Evolutionary conservation across 2,113 vertebrate genomes (phyloP), one percentile per base, ranked within the genome.

Genomic region (Trichomycterus rosablanca): DNA sequence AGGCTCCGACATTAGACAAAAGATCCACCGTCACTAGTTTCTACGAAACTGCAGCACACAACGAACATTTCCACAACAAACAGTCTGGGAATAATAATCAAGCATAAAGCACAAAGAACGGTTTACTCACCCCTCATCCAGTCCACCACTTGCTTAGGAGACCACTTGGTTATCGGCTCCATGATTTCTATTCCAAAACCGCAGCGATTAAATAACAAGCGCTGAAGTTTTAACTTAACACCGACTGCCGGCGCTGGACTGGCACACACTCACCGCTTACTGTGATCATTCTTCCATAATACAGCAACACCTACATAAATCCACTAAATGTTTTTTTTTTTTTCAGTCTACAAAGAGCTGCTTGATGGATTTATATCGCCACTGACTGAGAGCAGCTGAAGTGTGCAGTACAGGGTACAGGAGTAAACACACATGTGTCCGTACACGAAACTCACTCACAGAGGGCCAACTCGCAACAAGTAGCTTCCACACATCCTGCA

Each of bases 161-260:
- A 82, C 87, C 87, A 89, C 78, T 83, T 87, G 2, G 86, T 87
- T 73, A 89, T 84, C 15, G 87, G 86, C 62, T 89, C 87, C 87
- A 89, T 89, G 43, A 40, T 59, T 75, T 71, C 40, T 56, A 58
- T 62, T 62, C n/a, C n/a, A n/a, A n/a, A n/a, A n/a, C 15, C 34
- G 10, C 24, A 10, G 22, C n/a, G n/a, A n/a, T n/a, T n/a, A 16
- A 8, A 20, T 7, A 40, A 40, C 12, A 34, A 26, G 28, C 26
- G 26, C 9, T 7, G 1, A 44, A 64, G 23, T 30, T 40, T 46
- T 0, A 49, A 28, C 7, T 11, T 20, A 56, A 40, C 52, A 20
- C 51, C 30, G 52, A 20, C 30, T 44, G 39, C 18, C 18, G n/a
- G 18, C 23, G 30, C 10, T 24, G 34, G 11, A 23, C 23, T 14